phyloP scores from a whole-genome alignment of 2,888 invertebrate species.

The Drosophila eohydei region DNA sequence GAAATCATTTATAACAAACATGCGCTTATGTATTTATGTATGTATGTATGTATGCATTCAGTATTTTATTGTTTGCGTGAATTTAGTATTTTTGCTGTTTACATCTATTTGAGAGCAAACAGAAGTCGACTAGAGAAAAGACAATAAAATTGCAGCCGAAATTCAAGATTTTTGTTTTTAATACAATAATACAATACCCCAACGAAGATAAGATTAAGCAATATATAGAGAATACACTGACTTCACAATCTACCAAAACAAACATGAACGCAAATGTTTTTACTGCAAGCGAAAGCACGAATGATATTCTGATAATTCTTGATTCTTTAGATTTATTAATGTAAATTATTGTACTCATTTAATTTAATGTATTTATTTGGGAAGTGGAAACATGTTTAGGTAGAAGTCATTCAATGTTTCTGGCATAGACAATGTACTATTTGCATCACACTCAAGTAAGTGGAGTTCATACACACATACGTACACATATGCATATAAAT shows the following conservation, averaged over 20 bases:
- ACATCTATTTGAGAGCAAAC: conserved; percentile 2
- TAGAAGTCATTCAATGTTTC: conserved; percentile 27
- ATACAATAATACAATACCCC: neutral
- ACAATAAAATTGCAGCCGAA: neutral
- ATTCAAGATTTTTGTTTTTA: neutral
- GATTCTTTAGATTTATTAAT: neutral
- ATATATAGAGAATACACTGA: neutral
- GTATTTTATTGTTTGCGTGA: conserved; percentile 5
- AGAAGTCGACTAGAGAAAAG: neutral
- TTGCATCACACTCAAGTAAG: conserved; percentile 19
- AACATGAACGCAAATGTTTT: neutral
- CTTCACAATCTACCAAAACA: neutral
- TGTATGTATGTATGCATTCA: neutral
- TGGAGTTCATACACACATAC: neutral
- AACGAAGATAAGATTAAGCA: neutral
- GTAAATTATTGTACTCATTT: neutral
- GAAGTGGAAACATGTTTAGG: conserved; percentile 2
- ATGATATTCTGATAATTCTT: neutral
- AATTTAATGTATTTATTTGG: neutral
- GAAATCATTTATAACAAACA: conserved; percentile 73
- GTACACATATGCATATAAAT: neutral
- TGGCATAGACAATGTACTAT: conserved; percentile 18
- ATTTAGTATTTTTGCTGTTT: conserved; percentile 10
- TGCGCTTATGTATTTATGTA: neutral
- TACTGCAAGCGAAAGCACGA: neutral